These are phyloP conservation scores for Eulemur macaco DNA, from an alignment of 2,113 vertebrate genomes.

Conservation along the genomic window DNA sequence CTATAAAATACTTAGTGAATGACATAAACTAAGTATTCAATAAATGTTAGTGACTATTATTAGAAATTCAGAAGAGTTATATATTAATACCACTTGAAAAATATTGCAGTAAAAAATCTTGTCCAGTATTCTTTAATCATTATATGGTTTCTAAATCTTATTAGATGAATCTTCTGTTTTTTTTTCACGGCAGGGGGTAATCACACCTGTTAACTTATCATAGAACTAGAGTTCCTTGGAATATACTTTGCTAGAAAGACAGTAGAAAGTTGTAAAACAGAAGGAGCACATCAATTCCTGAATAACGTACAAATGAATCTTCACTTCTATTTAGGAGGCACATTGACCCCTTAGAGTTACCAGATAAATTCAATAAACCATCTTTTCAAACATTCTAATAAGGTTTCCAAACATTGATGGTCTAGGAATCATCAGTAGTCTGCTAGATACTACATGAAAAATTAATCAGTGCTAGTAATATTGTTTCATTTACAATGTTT, in stretches of 20 bases:
- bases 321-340: constrained; percentile 28
- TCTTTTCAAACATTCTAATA: constrained; percentile 18
- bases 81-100: background rate
- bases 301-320: constrained; percentile 25
- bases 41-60: constrained; percentile 2
- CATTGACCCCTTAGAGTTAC: background rate
- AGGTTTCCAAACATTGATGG: background rate
- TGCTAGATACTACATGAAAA: constrained; percentile 9
- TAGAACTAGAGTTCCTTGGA: background rate
- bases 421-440: background rate
- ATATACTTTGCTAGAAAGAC: constrained; percentile 6
- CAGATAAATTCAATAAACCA: constrained; percentile 40
- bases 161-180: background rate
- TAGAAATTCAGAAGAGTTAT: background rate
- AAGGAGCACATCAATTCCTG: background rate
- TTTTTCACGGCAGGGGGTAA: background rate
- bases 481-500: background rate
- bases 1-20: constrained; percentile 10
- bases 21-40: constrained; percentile 28
- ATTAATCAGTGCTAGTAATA: constrained; percentile 22
- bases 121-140: background rate
- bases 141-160: background rate
- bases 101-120: background rate
- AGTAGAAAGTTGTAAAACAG: background rate
- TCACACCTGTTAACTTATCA: constrained; percentile 26